A percentile compares a stretch with the other conserved stretches of the same genome.
Evolutionary conservation across 2,888 invertebrate species (phyloP).

Genomic region (Epinotia nisella): DNA sequence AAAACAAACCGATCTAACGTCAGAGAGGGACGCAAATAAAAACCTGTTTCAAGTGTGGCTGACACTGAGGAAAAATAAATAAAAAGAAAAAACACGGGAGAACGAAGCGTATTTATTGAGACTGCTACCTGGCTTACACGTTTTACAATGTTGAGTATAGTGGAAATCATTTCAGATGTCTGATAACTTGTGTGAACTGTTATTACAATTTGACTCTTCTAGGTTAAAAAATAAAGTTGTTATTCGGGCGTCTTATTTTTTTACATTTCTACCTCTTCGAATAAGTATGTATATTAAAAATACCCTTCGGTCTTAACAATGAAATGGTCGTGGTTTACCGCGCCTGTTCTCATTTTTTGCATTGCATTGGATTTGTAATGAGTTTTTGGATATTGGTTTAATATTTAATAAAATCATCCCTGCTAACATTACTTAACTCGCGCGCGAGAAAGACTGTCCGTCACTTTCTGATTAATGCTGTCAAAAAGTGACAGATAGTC

Average conservation of each 20-base stretch:
- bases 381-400: conserved; percentile 23
- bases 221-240: not conserved
- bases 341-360: conserved; percentile 25
- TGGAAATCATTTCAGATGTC: conserved; percentile 19
- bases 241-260: not conserved
- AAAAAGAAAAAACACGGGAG: conserved; percentile 46
- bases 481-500: too few relatives aligned
- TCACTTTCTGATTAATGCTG: too few relatives aligned
- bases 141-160: conserved; percentile 46
- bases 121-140: conserved; percentile 57
- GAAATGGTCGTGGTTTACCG: conserved; percentile 38
- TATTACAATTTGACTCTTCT: conserved; percentile 8
- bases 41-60: conserved; percentile 49
- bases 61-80: conserved; percentile 49
- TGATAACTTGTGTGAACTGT: not conserved
- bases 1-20: conserved; percentile 51
- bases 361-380: conserved; percentile 31
- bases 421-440: too few relatives aligned
- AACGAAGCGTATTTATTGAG: conserved; percentile 54
- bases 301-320: conserved; percentile 32
- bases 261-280: conserved; percentile 7
- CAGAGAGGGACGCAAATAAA: conserved; percentile 46
- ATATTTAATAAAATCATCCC: too few relatives aligned
- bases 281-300: conserved; percentile 45
- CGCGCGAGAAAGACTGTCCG: too few relatives aligned